phyloP scores from a whole-genome alignment of 2,888 invertebrate genomes.

The Apodemia hepburni region DNA sequence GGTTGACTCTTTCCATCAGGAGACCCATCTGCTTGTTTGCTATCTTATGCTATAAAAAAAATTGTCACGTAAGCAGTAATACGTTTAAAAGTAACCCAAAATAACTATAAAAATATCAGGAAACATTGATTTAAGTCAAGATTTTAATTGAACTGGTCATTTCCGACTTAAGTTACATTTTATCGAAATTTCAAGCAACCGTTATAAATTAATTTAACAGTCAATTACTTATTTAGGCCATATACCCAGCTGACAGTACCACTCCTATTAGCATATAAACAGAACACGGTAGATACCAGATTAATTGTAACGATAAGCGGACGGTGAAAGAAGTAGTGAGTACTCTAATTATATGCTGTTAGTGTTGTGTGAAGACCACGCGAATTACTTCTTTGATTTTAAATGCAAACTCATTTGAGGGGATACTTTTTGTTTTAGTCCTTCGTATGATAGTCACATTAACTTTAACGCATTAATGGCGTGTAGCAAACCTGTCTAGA shows the following conservation, averaged over 20 bases:
- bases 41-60: too few relatives aligned
- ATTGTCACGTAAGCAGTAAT: too few relatives aligned
- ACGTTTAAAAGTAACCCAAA: too few relatives aligned
- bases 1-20: too few relatives aligned
- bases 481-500: not conserved
- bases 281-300: constrained; percentile 59
- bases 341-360: constrained; percentile 54
- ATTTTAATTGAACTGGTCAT: too few relatives aligned
- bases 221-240: constrained; percentile 6
- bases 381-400: constrained; percentile 33
- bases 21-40: too few relatives aligned
- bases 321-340: constrained; percentile 59
- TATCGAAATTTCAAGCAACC: too few relatives aligned
- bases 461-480: not conserved
- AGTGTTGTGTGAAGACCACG: constrained; percentile 34
- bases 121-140: too few relatives aligned
- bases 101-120: too few relatives aligned
- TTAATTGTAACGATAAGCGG: constrained; percentile 65
- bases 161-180: too few relatives aligned
- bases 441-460: not conserved
- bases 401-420: constrained; percentile 33
- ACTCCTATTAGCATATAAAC: constrained; percentile 66
- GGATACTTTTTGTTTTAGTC: constrained; percentile 22
- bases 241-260: constrained; percentile 37
- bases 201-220: not conserved